Conservation (phyloP, 2,797 vertebrate genomes). For the Urocyon cinereoargenteus region DNA sequence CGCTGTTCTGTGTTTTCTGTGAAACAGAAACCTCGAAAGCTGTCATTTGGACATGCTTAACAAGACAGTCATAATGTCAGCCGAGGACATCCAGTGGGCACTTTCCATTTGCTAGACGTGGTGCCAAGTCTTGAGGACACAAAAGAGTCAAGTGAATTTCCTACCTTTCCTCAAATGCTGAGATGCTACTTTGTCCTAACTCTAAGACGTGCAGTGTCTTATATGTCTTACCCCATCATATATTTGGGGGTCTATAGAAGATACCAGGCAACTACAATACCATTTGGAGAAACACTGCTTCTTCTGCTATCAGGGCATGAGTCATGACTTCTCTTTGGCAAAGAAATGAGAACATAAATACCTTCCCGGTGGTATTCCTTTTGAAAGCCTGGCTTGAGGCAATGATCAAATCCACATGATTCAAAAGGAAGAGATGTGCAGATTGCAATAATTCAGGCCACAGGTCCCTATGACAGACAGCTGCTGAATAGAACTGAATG, state of each 20-base stretch:
- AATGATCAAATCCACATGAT: not conserved
- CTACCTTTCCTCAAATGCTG: not conserved
- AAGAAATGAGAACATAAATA: not conserved
- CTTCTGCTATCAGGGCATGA: not conserved
- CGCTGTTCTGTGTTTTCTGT: not conserved
- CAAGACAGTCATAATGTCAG: not conserved
- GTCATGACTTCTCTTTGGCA: not conserved
- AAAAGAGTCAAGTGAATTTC: not conserved
- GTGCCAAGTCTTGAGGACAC: not conserved
- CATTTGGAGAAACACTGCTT: not conserved
- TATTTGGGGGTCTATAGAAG: not conserved
- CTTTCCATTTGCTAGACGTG: not conserved
- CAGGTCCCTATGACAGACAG: not conserved
- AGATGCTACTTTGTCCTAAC: not conserved
- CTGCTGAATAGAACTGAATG: not conserved
- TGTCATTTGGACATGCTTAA: not conserved
- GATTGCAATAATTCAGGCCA: not conserved
- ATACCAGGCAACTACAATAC: not conserved
- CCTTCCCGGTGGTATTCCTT: not conserved
- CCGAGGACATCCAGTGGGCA: not conserved
- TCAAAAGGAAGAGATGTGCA: not conserved
- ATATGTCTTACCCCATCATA: not conserved
- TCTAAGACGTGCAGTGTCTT: not conserved
- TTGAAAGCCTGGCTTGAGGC: not conserved
- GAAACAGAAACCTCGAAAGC: not conserved